phyloP scores from a whole-genome alignment of 2,113 vertebrate species.

The Nothoprocta perdicaria region DNA sequence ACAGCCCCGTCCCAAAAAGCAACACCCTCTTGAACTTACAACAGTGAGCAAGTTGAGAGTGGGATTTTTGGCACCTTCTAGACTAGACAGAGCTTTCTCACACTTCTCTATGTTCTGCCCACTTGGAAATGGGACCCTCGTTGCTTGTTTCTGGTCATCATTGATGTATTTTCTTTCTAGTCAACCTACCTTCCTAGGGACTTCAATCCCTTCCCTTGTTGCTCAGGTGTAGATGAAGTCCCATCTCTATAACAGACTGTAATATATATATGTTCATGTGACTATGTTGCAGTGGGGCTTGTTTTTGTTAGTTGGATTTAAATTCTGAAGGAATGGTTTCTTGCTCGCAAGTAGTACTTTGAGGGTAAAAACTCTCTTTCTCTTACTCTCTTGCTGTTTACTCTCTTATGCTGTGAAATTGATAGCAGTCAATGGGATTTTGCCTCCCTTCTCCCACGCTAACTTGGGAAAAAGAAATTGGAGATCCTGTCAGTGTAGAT shows the following conservation, averaged over 20 bases:
- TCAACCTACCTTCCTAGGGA: fast-evolving
- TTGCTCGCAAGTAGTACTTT: fast-evolving
- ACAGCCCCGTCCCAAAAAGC: fast-evolving
- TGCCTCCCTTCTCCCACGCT: neutral
- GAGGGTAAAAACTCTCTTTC: neutral
- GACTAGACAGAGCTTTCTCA: neutral
- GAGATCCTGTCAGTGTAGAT: neutral
- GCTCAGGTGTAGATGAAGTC: neutral
- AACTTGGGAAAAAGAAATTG: neutral
- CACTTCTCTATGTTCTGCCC: fast-evolving
- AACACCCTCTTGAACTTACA: fast-evolving
- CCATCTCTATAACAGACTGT: neutral
- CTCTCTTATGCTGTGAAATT: neutral
- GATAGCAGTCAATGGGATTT: neutral
- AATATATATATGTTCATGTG: neutral
- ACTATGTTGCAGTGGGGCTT: neutral
- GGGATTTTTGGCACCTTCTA: neutral
- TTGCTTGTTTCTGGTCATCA: neutral
- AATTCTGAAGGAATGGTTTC: neutral
- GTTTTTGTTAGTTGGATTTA: neutral
- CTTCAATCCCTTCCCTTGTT: fast-evolving
- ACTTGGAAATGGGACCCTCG: fast-evolving
- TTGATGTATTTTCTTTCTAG: fast-evolving
- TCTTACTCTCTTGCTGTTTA: neutral
- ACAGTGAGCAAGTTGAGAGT: neutral